Base-by-base conservation (phyloP, 2,888 invertebrate genomes). In the Drosophila percnosoma region DNA sequence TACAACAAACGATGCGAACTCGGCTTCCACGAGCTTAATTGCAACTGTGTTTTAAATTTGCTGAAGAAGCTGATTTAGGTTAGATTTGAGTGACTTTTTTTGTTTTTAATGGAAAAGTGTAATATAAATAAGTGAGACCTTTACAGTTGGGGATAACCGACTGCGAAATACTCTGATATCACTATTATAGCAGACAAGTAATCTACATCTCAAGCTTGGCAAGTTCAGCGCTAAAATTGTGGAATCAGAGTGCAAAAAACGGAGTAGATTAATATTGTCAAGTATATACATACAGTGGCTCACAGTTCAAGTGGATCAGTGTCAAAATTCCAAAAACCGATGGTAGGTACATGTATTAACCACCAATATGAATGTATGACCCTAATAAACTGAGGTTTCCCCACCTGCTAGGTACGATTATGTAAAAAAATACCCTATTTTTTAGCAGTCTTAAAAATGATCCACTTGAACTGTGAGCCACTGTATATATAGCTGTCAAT, bases 11-110 rank as follows among this genome's bases (percentile, higher is more conserved):
- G 59, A n/a, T 45, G n/a, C 7, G 31, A 67, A 48, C 52, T 58
- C 42, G 31, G 49, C 59, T 48, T 40, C 29, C 53, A 49, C n/a
- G n/a, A n/a, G n/a, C n/a, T n/a, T 82, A 78, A 75, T 73, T 82
- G 72, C 72, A 70, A 68, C 34, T 24, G 31, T n/a, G 57, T 64
- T 51, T 48, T 54, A 61, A 70, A 53, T 58, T 58, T 36, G n/a
- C n/a, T 24, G 18, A 48, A n/a, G 36, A 31, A 36, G 45, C 63
- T 31, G 53, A 53, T 21, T 29, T 36, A 3, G 53, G 48, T 67
- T 63, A 21, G 53, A 67, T 45, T 45, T 0, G 2, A 40, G 2
- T n/a, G 31, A 2, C n/a, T 11, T 27, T 27, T 7, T 27, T 18
- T 15, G 4, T 0, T 21, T 21, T 7, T 38, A 18, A 38, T 10